phyloP scores from a whole-genome alignment of 1,140 invertebrate species.

The Trissolcus basalis region DNA sequence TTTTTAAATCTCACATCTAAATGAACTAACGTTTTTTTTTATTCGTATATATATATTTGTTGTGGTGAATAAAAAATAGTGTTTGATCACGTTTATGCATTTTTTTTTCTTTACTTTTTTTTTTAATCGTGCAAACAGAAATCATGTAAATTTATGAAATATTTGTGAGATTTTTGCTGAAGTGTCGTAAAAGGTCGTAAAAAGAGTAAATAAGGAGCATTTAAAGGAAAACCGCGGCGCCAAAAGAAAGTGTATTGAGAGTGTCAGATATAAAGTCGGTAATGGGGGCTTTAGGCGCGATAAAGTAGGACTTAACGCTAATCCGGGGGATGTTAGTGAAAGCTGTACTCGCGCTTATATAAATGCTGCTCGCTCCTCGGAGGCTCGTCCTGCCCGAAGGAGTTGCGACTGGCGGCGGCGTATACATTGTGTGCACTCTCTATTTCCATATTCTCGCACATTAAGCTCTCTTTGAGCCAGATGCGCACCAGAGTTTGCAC shows the following conservation, averaged over 20 bases:
- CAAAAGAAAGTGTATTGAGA: constrained; percentile 51
- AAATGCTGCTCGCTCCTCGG: constrained; percentile 29
- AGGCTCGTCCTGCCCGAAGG: constrained; percentile 30
- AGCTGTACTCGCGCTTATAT: constrained; percentile 40
- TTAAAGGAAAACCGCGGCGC: constrained; percentile 13
- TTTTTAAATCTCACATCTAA: no score
- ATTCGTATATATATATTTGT: no score
- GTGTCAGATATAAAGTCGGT: constrained; percentile 52
- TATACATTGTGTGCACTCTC: constrained; percentile 51
- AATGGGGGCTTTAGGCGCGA: constrained; percentile 65
- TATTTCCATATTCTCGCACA: constrained; percentile 61
- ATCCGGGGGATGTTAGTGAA: constrained; percentile 53
- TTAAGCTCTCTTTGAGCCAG: constrained; percentile 64
- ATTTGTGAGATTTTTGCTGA: no score
- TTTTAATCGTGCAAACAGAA: no score
- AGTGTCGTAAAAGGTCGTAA: no score
- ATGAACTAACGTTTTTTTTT: no score
- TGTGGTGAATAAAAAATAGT: no score
- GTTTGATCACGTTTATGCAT: no score
- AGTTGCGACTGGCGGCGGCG: no score
- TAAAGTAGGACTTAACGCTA: constrained; percentile 67
- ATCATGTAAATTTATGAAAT: no score
- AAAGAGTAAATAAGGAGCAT: constrained; percentile 1
- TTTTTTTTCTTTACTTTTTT: no score
- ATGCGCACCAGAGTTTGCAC: constrained; percentile 60